Evolutionary conservation across 2,113 vertebrate species (phyloP), one percentile per base, ranked within the genome.

Genomic region (Oncorhynchus mykiss): DNA sequence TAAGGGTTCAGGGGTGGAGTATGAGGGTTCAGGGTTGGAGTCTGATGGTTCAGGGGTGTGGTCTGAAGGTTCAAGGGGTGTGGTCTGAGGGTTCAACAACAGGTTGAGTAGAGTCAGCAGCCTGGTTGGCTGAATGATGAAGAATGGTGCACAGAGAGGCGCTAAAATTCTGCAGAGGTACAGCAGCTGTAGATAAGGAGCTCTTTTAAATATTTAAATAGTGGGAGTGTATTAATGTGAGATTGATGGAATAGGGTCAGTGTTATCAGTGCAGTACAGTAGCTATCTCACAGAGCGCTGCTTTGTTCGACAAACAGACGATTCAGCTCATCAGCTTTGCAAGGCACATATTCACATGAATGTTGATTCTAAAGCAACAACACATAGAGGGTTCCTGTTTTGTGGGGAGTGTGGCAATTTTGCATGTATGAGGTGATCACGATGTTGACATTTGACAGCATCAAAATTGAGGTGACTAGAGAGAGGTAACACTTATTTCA

Each of bases 171-270:
- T 83, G 75, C 73, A 76, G 68, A 82, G 83, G 59, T 62, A 22
- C 59, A 54, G 16, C 16, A 5, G 51, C 49, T 51, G 84, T 83
- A 77, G 74, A 80, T 54, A 68, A 78, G 82, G 75, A 84, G 74
- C 77, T 88, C 83, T 91, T 88, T 93, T 82, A 92, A 93, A 93
- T 91, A 93, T 92, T 92, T 87, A 91, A 91, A 91, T 87, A 87
- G 81, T 79, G 69, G 49, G 59, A 86, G 82, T 74, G 75, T 88
- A 89, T 84, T 88, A 85, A 90, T 89, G 81, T 78, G 72, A 90
- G 89, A 93, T 89, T 92, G 90, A 93, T 89, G 84, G 89, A 93
- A 93, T 92, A 91, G 77, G 91, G 91, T 88, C 90, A 92, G 82
- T 85, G 81, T 84, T 45, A 45, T 45, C 39, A 45, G 9, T 45